A percentile compares a stretch with the other conserved stretches of the same genome.
phyloP scores from a whole-genome alignment of 2,888 invertebrate genomes.

The Xylocampa areola region DNA sequence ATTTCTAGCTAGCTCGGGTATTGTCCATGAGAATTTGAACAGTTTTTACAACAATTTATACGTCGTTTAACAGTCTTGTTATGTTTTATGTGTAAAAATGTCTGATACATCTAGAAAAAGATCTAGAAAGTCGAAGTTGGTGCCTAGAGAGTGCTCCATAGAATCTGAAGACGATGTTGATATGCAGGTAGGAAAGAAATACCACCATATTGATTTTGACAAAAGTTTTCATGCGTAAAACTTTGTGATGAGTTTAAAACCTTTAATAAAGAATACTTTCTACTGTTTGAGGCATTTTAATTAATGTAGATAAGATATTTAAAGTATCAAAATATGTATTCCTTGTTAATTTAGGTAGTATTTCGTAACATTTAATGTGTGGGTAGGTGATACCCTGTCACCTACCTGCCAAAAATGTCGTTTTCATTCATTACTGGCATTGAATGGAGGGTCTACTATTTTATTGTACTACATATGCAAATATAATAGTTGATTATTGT shows the following conservation, averaged over 20 bases:
- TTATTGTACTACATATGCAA: too few species aligned
- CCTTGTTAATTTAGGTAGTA: not conserved
- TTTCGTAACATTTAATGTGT: conserved; percentile 15
- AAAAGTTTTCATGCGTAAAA: conserved; percentile 28
- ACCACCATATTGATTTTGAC: conserved; percentile 60
- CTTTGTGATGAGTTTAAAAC: too few species aligned
- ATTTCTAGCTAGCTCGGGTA: conserved; percentile 17
- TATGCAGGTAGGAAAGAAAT: conserved; percentile 42
- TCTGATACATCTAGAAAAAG: conserved; percentile 52
- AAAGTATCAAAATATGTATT: not conserved
- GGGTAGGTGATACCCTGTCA: conserved; percentile 31
- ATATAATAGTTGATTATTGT: too few species aligned
- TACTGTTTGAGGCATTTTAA: not conserved
- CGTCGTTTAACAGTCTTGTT: not conserved
- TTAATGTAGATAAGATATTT: not conserved
- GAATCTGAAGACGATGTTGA: conserved; percentile 27
- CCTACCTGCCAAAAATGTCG: conserved; percentile 21
- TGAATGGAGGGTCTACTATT: too few species aligned
- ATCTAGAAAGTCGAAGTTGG: conserved; percentile 65
- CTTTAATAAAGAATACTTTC: too few species aligned
- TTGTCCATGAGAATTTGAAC: conserved; percentile 26
- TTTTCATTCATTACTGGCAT: conserved; percentile 1
- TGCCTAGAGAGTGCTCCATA: conserved; percentile 57
- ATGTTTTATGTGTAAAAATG: conserved; percentile 39
- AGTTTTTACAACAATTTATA: conserved; percentile 3